Conservation (phyloP, 2,888 invertebrate species). For the Embidobia sp. region DNA sequence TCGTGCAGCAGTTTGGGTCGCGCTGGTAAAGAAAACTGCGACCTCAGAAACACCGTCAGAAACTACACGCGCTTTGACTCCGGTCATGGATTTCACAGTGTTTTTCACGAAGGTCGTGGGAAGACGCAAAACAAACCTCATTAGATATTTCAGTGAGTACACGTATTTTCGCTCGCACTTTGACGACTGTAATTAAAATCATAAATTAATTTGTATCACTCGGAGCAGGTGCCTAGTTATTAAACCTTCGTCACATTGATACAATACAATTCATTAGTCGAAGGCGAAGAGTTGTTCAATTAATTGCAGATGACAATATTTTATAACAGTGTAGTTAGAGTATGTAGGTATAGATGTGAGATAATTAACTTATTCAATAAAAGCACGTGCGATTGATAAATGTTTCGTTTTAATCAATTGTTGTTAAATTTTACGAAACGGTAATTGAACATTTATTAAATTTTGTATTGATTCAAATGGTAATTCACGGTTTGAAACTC, state of each 20-base stretch:
- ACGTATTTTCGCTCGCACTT: constrained; percentile 1
- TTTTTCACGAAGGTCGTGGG: constrained; percentile 81
- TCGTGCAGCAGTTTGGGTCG: constrained; percentile 8
- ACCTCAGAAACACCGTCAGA: too few species aligned
- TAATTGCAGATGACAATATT: too few species aligned
- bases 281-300: too few species aligned
- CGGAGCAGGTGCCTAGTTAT: not conserved
- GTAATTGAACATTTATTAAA: too few species aligned
- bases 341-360: too few species aligned
- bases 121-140: constrained; percentile 65
- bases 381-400: too few species aligned
- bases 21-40: not conserved
- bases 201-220: constrained; percentile 1
- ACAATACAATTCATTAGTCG: not conserved
- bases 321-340: too few species aligned
- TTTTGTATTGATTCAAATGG: too few species aligned
- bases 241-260: not conserved
- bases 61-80: not conserved
- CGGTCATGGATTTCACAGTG: constrained; percentile 80
- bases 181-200: constrained; percentile 19
- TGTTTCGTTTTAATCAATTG: too few species aligned
- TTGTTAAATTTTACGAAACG: too few species aligned
- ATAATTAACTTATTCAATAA: too few species aligned
- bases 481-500: too few species aligned
- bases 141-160: constrained; percentile 66